Evolutionary conservation across 2,888 invertebrate genomes (phyloP).

Genomic region (Escarpia spicata): DNA sequence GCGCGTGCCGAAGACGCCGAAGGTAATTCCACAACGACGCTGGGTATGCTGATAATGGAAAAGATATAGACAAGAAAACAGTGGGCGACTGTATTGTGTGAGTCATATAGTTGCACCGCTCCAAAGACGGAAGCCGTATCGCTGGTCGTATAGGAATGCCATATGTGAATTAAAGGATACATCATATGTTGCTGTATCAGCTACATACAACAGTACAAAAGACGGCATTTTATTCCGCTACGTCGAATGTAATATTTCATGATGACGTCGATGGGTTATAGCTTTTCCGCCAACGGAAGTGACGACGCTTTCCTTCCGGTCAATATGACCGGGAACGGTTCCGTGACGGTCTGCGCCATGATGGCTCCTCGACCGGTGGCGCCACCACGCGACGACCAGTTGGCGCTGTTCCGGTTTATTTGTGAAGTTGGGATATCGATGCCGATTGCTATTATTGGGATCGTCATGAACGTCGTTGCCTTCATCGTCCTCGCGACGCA

Average conservation of each 20-base stretch:
- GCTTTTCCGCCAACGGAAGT: background rate
- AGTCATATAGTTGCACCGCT: background rate
- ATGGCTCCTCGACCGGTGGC: background rate
- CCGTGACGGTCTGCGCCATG: background rate
- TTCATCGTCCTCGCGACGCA: slow-evolving; percentile 22
- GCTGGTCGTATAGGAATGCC: background rate
- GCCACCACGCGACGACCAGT: background rate
- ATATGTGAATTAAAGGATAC: background rate
- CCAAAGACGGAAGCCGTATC: background rate
- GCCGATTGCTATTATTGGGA: slow-evolving; percentile 24
- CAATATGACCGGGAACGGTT: background rate
- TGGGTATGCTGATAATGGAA: background rate
- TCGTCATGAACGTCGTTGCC: slow-evolving; percentile 22
- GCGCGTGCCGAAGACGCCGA: background rate
- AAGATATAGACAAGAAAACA: background rate
- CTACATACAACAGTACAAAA: background rate
- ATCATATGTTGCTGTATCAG: background rate
- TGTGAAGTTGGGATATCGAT: slow-evolving; percentile 21
- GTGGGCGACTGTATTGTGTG: background rate
- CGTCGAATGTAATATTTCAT: background rate
- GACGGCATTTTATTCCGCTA: background rate
- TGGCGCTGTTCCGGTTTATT: background rate
- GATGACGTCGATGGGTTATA: background rate
- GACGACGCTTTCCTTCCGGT: background rate
- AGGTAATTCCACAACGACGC: background rate